Evolutionary conservation across 2,797 vertebrate genomes (phyloP).

Genomic region (Gymnocypris eckloni): DNA sequence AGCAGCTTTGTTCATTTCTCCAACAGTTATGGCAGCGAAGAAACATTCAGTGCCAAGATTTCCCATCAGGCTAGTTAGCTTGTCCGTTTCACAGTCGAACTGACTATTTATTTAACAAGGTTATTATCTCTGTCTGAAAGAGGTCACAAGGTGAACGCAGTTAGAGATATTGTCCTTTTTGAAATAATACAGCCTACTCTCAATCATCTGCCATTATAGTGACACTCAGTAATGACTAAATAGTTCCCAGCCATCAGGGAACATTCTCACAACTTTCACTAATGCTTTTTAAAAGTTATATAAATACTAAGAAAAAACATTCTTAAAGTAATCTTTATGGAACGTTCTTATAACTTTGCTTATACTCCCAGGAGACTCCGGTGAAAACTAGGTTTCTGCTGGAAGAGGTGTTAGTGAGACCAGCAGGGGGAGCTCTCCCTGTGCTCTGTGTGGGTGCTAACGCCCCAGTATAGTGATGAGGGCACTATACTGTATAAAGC

Average conservation of each 20-base stretch:
- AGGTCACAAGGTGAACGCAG: not conserved
- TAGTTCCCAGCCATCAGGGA: not conserved
- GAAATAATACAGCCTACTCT: not conserved
- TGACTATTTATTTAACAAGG: not conserved
- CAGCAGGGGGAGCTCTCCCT: too few relatives aligned
- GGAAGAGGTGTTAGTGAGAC: too few relatives aligned
- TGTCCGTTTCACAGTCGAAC: not conserved
- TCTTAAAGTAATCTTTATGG: not conserved
- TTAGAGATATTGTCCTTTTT: not conserved
- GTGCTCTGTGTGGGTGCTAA: too few relatives aligned
- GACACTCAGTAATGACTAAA: not conserved
- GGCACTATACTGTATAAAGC: too few relatives aligned
- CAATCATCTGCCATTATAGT: not conserved
- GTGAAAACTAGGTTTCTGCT: too few relatives aligned
- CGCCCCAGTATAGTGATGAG: too few relatives aligned
- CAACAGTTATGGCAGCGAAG: not conserved
- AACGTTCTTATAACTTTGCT: too few relatives aligned
- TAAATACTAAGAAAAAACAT: too few relatives aligned
- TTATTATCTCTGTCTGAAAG: not conserved
- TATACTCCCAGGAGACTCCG: too few relatives aligned
- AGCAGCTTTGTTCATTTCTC: not conserved
- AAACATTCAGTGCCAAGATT: not conserved
- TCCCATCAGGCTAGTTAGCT: not conserved
- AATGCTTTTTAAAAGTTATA: too few relatives aligned
- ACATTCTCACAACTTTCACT: not conserved